Percentiles rank a stretch among this genome's conserved stretches.
Conservation (phyloP, 2,113 vertebrate species). For the Phaethornis superciliosus region DNA sequence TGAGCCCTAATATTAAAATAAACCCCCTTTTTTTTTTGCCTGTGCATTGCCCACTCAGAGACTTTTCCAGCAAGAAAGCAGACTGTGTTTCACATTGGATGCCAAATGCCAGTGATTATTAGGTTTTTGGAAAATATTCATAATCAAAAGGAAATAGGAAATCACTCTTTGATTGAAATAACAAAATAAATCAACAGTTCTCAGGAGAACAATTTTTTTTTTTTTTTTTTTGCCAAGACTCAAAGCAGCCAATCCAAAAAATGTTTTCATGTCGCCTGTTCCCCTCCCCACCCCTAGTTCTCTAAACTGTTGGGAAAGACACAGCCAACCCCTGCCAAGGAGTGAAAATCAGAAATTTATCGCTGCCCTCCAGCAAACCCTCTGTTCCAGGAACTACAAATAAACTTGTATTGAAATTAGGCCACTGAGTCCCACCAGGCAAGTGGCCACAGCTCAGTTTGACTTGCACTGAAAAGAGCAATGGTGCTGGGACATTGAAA, state of each 20-base stretch:
- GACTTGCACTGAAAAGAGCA: background rate
- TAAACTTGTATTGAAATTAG: background rate
- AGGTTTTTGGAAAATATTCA: background rate
- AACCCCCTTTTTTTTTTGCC: background rate
- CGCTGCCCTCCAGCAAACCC: background rate
- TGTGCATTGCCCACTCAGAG: background rate
- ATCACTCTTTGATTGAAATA: constrained; percentile 18
- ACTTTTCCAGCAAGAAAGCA: background rate
- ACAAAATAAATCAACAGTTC: background rate
- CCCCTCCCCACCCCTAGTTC: background rate
- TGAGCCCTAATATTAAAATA: background rate
- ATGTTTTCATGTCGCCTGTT: background rate
- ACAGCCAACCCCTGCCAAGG: background rate
- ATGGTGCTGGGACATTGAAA: background rate
- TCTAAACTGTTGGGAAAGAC: background rate
- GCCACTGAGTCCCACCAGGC: background rate
- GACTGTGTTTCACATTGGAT: background rate
- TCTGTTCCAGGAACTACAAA: background rate
- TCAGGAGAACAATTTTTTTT: background rate
- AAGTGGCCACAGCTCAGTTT: background rate
- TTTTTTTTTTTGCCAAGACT: background rate
- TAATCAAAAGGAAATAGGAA: background rate
- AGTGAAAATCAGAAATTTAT: background rate
- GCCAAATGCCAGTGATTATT: background rate
- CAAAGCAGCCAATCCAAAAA: background rate